These are phyloP conservation scores for Catalaphyllia jardinei DNA, from an alignment of 64 coral and sea anemone genomes.

Conservation along the genomic window DNA sequence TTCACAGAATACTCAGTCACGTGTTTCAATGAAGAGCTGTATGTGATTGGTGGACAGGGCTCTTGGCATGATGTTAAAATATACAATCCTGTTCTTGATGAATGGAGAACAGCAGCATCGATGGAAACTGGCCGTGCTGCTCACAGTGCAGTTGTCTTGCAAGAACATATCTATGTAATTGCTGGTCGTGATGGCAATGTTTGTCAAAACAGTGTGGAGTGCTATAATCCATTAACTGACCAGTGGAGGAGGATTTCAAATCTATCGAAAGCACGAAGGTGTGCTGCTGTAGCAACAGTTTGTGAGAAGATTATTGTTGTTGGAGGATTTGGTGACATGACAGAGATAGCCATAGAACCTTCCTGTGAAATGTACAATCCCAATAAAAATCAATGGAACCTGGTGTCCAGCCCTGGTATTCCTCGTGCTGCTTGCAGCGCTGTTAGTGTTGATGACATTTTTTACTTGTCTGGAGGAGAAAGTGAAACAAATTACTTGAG, in stretches of 20 bases:
- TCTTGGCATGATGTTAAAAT: not conserved
- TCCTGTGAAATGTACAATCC: constrained; percentile 33
- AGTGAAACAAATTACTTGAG: not conserved
- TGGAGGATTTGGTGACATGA: constrained; percentile 14
- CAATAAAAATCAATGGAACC: constrained; percentile 5
- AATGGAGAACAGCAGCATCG: constrained; percentile 15
- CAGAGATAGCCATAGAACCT: not conserved
- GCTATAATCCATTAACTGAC: not conserved
- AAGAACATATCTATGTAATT: constrained; percentile 10
- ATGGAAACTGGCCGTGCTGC: constrained; percentile 6
- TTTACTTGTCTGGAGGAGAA: constrained; percentile 38
- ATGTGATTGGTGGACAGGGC: constrained; percentile 34
- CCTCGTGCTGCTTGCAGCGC: constrained; percentile 33
- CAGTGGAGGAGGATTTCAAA: not conserved
- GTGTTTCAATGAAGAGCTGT: constrained; percentile 19
- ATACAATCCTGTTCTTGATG: constrained; percentile 6
- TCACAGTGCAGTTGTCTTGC: constrained; percentile 28
- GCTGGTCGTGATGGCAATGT: not conserved
- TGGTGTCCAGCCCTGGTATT: not conserved
- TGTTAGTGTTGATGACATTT: not conserved
- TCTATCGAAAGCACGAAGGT: not conserved
- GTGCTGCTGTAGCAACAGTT: not conserved
- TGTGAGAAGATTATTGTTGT: constrained; percentile 1
- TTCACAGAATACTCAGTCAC: not conserved
- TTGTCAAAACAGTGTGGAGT: not conserved